Evolutionary conservation across 1,140 invertebrate genomes (phyloP), one percentile per base, ranked within the genome.

Genomic region (Lordiphosa clarofinis): DNA sequence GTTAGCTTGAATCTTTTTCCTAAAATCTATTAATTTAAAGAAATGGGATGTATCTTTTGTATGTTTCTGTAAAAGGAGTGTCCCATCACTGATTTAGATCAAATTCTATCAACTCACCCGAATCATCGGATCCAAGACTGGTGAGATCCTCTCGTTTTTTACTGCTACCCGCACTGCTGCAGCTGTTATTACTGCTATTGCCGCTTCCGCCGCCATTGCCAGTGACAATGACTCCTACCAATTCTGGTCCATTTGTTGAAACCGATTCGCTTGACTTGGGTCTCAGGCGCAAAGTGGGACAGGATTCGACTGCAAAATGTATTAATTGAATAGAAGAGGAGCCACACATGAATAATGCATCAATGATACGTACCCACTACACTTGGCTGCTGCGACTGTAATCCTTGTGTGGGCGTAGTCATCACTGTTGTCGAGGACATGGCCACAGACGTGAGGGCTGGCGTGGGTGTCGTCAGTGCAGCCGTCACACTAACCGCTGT

Each of bases 81-180:
- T 3, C 19, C 19, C 19, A 19, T 19, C 19, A 19, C 19, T 19
- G 19, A 2, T 19, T 19, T 19, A 19, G 19, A 3, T 19, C 19
- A 19, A 19, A 19, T 19, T 10, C 3, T 24, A 4, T 28, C 3
- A 2, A 54, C 66, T 43, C 67, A 89, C 92, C 92, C 10, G 95
- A 96, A 89, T 97, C 96, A 87, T 96, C 95, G 0, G 95, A 96
- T 10, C 95, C 95, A 6, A 95, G 89, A 73, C 93, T 94, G 21
- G 93, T 93, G 36, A 94, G 90, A 88, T 94, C 94, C 65, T 94
- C 93, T 31, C 92, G 90, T 72, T 93, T 89, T 44, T 89, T 89
- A 19, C 62, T 87, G 56, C 82, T 86, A 28, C 73, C 72, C 1
- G 60, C 67, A 36, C 68, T 65, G 52, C 73, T 86, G 57, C 67